These are phyloP conservation scores for Lepidotrigona ventralis DNA, from an alignment of 1,140 invertebrate genomes.

Conservation along the genomic window DNA sequence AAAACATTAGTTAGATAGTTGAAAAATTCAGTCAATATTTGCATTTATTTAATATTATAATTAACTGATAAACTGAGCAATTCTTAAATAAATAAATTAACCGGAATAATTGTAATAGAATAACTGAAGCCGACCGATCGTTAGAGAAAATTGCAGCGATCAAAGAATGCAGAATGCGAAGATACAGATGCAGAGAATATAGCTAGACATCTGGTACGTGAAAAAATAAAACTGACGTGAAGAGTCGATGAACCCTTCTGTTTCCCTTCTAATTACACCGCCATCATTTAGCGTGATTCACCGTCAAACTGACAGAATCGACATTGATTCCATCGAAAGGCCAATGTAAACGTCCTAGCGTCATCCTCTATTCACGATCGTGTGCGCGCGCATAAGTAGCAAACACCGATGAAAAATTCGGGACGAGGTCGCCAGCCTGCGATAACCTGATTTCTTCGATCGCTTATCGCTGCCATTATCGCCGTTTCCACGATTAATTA, in stretches of 20 bases:
- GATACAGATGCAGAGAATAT: no score
- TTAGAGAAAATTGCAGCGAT: no score
- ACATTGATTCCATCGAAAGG: not conserved
- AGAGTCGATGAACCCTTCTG: not conserved
- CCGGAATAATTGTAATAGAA: no score
- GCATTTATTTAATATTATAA: no score
- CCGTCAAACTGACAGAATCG: not conserved
- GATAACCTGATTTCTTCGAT: constrained; percentile 24
- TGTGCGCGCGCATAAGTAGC: not conserved
- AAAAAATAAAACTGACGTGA: not conserved
- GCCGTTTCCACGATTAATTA: not conserved
- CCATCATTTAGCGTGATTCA: not conserved
- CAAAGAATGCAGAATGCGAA: no score
- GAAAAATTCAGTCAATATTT: no score
- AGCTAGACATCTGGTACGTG: no score
- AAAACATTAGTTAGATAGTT: no score
- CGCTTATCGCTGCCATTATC: not conserved
- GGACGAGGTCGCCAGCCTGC: constrained; percentile 7
- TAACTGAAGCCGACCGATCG: no score
- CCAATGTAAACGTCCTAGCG: not conserved
- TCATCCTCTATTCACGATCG: not conserved
- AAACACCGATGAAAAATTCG: not conserved
- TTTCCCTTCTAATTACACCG: not conserved
- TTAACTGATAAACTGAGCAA: no score
- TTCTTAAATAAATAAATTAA: no score